Percentiles rank a stretch among this genome's conserved stretches.
phyloP scores from a whole-genome alignment of 2,888 invertebrate species.

The Drosophila ezoana region DNA sequence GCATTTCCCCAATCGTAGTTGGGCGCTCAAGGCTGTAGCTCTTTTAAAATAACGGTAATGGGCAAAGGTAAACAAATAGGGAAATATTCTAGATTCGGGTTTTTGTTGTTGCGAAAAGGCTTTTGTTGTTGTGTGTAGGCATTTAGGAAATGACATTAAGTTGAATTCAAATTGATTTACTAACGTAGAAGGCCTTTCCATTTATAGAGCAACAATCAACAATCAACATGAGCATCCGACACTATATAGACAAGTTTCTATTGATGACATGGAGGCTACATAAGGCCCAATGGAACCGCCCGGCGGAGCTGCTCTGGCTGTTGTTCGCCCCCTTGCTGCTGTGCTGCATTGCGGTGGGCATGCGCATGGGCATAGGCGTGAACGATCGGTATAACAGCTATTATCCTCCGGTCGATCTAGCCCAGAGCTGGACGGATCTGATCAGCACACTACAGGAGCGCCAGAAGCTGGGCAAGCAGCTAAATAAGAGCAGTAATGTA shows the following conservation, averaged over 20 bases:
- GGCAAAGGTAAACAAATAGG: too few relatives aligned
- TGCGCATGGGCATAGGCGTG: constrained; percentile 14
- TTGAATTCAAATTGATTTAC: neutral
- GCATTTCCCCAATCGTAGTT: too few relatives aligned
- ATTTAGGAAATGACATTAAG: neutral
- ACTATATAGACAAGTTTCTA: constrained; percentile 40
- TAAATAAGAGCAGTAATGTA: constrained; percentile 29
- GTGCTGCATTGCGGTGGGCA: constrained; percentile 32
- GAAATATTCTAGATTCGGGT: too few relatives aligned
- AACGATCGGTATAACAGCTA: neutral
- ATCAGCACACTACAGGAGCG: constrained; percentile 28
- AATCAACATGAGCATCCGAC: constrained; percentile 46
- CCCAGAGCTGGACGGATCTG: constrained; percentile 45
- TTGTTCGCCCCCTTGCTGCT: constrained; percentile 41
- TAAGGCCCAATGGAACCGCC: constrained; percentile 51
- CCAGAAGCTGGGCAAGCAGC: neutral
- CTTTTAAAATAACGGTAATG: too few relatives aligned
- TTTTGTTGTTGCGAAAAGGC: too few relatives aligned
- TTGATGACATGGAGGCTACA: constrained; percentile 61
- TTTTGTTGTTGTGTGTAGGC: neutral
- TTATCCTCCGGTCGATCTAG: constrained; percentile 44
- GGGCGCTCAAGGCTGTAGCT: too few relatives aligned
- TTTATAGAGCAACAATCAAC: neutral
- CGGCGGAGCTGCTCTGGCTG: constrained; percentile 39
- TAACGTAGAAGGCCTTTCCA: neutral